phyloP scores from a whole-genome alignment of 2,797 vertebrate species.

The Ateles fusciceps region DNA sequence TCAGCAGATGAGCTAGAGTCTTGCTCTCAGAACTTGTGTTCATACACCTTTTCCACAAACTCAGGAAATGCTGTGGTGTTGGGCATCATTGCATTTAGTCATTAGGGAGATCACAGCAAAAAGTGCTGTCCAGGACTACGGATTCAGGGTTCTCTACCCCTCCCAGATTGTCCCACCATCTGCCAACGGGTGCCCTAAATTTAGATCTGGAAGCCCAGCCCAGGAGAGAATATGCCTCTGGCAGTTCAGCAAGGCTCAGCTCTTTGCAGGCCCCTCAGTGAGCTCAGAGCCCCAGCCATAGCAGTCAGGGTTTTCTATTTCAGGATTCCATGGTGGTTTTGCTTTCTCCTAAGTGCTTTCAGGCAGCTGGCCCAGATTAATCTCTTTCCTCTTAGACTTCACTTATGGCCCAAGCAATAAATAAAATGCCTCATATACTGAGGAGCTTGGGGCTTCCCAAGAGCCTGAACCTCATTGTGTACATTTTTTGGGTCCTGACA shows the following conservation, averaged over 20 bases:
- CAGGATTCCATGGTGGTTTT: neutral
- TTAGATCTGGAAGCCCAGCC: neutral
- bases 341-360: neutral
- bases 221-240: neutral
- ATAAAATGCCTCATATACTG: neutral
- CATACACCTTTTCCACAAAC: neutral
- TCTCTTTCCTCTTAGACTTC: neutral
- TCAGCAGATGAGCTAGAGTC: neutral
- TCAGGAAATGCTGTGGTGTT: neutral
- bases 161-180: neutral
- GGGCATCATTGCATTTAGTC: neutral
- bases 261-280: neutral
- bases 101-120: neutral
- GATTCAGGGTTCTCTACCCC: neutral
- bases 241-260: neutral
- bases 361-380: neutral
- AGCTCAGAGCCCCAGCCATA: neutral
- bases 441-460: neutral
- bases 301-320: slow-evolving; percentile 18
- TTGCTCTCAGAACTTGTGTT: neutral
- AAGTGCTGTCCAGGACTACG: neutral
- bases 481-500: neutral
- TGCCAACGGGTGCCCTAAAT: neutral
- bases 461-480: neutral
- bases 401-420: neutral